Base-by-base conservation (phyloP, 92 coral and sea anemone genomes). In the Metridium senile region DNA sequence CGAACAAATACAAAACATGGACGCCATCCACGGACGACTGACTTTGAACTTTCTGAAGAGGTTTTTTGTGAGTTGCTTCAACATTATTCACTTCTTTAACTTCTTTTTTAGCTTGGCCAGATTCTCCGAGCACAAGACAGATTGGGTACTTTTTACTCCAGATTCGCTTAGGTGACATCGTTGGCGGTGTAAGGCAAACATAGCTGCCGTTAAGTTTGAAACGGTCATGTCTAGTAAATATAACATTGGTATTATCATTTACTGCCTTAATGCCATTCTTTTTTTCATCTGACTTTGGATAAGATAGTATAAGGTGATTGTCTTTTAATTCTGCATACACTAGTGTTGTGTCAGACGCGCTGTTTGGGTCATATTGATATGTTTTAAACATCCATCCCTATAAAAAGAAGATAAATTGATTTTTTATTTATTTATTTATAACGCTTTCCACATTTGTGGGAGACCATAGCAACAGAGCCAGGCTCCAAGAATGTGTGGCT, bases 301-400 rank as follows among this genome's bases (percentile, higher is more conserved):
- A 75, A 0, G 97, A 85, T 21, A 96, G 77, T n/a, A 81, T 87
- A 67, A 96, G 77, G n/a, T 73, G 86, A 54, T 77, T 86, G 28
- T 84, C 90, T 25, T 77, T 87, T 29, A 92, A 84, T n/a, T 59
- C 49, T 20, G 89, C 97, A 66, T 79, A 85, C 21, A 96, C 96
- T 56, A 94, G 89, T 29, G 56, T 72, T 18, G 93, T 84, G 35
- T 87, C 97, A 59, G 80, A 70, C 11, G 69, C 68, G 31, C 88
- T 89, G 58, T 86, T 90, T 16, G 84, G 85, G 62, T 84, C 90
- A 72, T 96, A 96, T 33, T 69, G 74, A 28, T 76, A 77, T 20
- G 97, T 81, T 82, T 92, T 96, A 68, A 83, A 90, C 89, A 96
- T 87, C 99, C 99, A 96, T 29, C 99, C 99, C 99, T 95, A 57